A percentile compares a stretch with the other conserved stretches of the same genome.
These are phyloP conservation scores for Galeopterus variegatus DNA, from an alignment of 2,113 vertebrate species.

Conservation along the genomic window DNA sequence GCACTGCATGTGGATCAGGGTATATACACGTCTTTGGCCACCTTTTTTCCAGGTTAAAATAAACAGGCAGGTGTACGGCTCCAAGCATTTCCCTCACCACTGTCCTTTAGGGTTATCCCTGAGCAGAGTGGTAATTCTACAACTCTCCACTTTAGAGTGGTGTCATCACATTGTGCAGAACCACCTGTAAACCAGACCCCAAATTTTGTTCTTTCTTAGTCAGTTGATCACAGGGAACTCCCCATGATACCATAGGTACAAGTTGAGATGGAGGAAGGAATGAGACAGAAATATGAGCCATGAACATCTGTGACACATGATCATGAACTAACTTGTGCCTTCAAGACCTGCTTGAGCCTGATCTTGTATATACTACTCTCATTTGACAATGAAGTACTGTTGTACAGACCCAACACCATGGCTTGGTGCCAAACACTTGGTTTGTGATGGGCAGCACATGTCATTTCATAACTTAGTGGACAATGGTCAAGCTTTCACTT, in stretches of 20 bases:
- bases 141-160: background rate
- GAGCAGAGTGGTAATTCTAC: background rate
- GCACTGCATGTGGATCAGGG: background rate
- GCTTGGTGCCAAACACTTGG: background rate
- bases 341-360: background rate
- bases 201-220: background rate
- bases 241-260: background rate
- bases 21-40: background rate
- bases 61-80: background rate
- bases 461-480: background rate
- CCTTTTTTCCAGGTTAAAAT: background rate
- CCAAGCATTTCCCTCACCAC: background rate
- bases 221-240: background rate
- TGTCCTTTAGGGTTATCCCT: background rate
- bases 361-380: background rate
- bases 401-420: background rate
- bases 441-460: background rate
- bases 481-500: background rate
- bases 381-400: background rate
- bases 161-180: background rate
- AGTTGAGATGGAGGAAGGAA: background rate
- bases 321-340: background rate
- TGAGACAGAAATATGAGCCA: background rate
- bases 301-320: background rate
- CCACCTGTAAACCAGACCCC: background rate